Conservation (phyloP, 2,888 invertebrate species). For the Suillia variegata region DNA sequence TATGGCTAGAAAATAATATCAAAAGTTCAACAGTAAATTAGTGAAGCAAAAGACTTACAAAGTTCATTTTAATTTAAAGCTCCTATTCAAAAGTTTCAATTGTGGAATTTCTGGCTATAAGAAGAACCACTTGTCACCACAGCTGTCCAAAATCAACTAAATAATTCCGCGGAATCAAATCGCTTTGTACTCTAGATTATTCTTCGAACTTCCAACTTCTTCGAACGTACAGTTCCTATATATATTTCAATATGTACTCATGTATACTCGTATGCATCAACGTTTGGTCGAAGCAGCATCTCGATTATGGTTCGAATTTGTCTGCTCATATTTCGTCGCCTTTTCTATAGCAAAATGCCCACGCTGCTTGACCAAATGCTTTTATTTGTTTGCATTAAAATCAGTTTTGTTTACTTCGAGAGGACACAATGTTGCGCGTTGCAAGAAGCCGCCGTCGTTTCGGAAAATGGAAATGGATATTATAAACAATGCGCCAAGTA, state of each 20-base stretch:
- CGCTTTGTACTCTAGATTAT: background rate
- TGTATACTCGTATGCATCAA: too few species aligned
- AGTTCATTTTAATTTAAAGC: background rate
- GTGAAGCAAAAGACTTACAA: background rate
- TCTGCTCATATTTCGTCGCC: background rate
- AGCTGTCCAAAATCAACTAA: background rate
- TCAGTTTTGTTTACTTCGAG: background rate
- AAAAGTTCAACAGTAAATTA: background rate
- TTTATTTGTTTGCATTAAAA: too few species aligned
- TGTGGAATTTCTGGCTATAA: background rate
- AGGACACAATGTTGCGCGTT: slow-evolving; percentile 1
- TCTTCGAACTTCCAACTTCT: too few species aligned
- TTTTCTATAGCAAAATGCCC: background rate
- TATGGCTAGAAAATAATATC: slow-evolving; percentile 36
- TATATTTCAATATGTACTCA: too few species aligned
- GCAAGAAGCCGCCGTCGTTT: background rate
- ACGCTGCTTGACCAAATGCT: background rate
- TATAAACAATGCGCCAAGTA: too few species aligned
- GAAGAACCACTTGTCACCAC: too few species aligned
- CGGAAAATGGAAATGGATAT: too few species aligned
- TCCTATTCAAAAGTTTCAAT: background rate
- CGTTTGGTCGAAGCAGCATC: too few species aligned
- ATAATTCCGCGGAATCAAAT: background rate
- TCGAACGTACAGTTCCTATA: too few species aligned
- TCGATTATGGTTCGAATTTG: background rate